Base-by-base conservation (phyloP, 64 coral and sea anemone genomes). In the Cladopsammia gracilis region DNA sequence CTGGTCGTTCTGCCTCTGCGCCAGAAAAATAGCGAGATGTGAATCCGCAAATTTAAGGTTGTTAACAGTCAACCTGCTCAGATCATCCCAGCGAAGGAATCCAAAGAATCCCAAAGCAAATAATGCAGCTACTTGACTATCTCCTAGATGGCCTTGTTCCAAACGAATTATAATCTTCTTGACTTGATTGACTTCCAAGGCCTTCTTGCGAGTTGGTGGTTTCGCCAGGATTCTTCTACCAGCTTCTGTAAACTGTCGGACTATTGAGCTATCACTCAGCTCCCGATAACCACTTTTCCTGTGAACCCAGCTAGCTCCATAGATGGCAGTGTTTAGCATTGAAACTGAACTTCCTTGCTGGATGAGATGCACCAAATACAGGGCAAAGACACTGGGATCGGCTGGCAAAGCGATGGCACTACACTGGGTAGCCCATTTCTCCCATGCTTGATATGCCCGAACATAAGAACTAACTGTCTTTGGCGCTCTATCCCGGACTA, bases 1-100 rank as follows among this genome's bases (percentile, higher is more conserved):
- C 57, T 95, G 93, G 24, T 95, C 89, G 56, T 95, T 95, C 81
- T 87, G 92, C 6, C 75, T 20, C 76, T 88, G 91, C 10, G 6
- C 14, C 18, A 96, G 46, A 65, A 78, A 68, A 13, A 90, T 71
- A n/a, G 62, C 74, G 44, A 92, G 65, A 43, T 87, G 76, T 10
- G 45, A 15, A 0, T 42, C 69, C 20, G 54, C 76, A 57, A 96
- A 91, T 20, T 22, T 20, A 2, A 96, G 13, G 24, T 92, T 59
- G 34, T 96, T 71, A 43, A 81, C 74, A 59, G 19, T 79, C 47
- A 92, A 26, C 9, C 50, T 6, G 70, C 79, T 75, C 60, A 87
- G 34, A 34, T 77, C 82, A 87, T 57, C 65, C 83, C 91, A 93
- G 2, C 25, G 72, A 3, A 79, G 91, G 50, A 93, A 93, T 22